Base-by-base conservation (phyloP, 1,140 invertebrate species). In the Asobara japonica region DNA sequence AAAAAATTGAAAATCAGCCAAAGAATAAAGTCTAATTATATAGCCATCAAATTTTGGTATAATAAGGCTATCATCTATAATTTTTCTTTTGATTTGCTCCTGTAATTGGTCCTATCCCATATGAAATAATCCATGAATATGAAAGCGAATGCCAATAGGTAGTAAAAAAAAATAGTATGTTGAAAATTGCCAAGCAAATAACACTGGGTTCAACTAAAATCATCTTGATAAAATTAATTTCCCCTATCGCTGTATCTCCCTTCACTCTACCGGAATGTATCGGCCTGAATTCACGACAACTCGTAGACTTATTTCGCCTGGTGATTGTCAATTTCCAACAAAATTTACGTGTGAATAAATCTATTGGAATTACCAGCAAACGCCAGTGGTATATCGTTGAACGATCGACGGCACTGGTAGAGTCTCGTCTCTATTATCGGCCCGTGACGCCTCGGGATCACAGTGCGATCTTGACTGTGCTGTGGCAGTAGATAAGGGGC, bases 371-470 rank as follows among this genome's bases (percentile, higher is more conserved):
- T 62, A 71, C 41, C 60, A 27, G 56, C 25, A 60, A 29, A 27
- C 11, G 16, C 30, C 25, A 22, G 13, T 2, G 51, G 16, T 3
- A 25, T 25, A 29, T 62, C 20, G 51, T 7, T 1, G 31, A 18
- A 56, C n/a, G 18, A 69, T 69, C 67, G 31, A 61, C 31, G 18
- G 13, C 7, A 22, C 29, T 31, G n/a, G 16, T 41, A 18, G 16
- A 22, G 61, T 48, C 69, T 70, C 69, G 36, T 70, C 69, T 70
- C 60, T 70, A 70, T 70, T 70, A 70, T 70, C 60, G 51, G 13
- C 51, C 51, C 18, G 61, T 64, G 29, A 31, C 31, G 33, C 62
- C 30, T 36, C 10, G 4, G 31, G 29, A 33, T 65, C 62, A 30
- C 13, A 27, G 61, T 16, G 10, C 51, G 51, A 56, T 56, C 51